Conservation (phyloP, 2,113 vertebrate species). For the Typhlomys cinereus region DNA sequence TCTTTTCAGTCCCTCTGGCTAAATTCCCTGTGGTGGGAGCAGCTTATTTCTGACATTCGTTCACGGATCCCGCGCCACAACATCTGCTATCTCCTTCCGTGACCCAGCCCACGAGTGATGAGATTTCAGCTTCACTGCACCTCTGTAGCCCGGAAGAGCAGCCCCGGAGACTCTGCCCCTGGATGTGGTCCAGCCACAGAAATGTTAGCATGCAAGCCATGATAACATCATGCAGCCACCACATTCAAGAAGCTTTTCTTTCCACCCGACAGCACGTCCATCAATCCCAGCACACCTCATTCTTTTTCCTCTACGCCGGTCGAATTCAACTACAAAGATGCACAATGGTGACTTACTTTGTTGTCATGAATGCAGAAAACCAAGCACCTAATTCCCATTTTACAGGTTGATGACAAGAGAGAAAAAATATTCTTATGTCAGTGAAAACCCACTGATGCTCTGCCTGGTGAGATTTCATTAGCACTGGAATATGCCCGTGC, state of each 20-base stretch:
- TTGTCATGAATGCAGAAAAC: background rate
- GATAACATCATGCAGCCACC: background rate
- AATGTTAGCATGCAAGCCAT: background rate
- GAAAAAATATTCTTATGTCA: background rate
- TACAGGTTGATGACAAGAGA: background rate
- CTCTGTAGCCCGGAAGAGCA: background rate
- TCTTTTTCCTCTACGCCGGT: background rate
- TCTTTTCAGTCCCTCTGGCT: rapidly evolving
- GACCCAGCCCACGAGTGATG: background rate
- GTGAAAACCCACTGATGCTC: background rate
- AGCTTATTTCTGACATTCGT: background rate
- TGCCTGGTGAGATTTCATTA: background rate
- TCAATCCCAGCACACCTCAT: background rate
- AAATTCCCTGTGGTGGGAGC: background rate
- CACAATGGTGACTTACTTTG: background rate
- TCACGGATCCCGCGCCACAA: background rate
- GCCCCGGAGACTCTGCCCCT: background rate
- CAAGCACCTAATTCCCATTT: background rate
- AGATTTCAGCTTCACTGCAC: background rate
- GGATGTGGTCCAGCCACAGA: background rate
- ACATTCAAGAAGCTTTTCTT: background rate
- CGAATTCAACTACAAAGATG: background rate
- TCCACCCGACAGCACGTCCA: background rate
- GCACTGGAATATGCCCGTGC: too few relatives aligned
- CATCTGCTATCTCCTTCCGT: background rate